Percentiles rank a stretch among this genome's conserved stretches.
phyloP scores from a whole-genome alignment of 2,888 invertebrate species.

The Oscheius sp. region DNA sequence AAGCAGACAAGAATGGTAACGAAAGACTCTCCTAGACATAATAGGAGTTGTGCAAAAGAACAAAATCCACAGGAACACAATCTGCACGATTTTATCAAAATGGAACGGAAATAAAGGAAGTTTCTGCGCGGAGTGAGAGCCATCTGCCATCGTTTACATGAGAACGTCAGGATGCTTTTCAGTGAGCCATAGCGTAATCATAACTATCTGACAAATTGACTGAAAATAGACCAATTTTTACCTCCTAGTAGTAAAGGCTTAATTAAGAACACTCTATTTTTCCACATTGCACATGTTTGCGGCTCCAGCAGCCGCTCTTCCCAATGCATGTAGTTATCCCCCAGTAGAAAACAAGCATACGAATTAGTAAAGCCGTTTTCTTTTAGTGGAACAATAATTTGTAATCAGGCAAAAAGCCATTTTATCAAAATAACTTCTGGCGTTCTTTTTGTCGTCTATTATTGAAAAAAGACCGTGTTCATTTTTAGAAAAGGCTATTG shows the following conservation, averaged over 20 bases:
- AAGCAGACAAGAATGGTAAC: not conserved
- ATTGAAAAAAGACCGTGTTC: not conserved
- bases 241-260: no score
- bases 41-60: not conserved
- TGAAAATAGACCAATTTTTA: not conserved
- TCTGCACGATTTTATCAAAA: not conserved
- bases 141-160: constrained; percentile 1
- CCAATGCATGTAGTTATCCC: constrained; percentile 33
- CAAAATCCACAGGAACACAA: not conserved
- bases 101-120: not conserved
- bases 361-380: not conserved
- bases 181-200: not conserved
- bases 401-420: no score
- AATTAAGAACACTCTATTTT: no score
- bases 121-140: not conserved
- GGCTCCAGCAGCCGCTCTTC: constrained; percentile 13
- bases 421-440: no score
- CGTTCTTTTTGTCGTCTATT: no score
- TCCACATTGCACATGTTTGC: constrained; percentile 29
- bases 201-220: not conserved
- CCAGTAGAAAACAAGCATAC: constrained; percentile 19
- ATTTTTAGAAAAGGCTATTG: not conserved
- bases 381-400: no score
- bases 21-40: not conserved
- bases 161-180: not conserved